These are phyloP conservation scores for Rhadinocentrus ornatus DNA, from an alignment of 2,797 vertebrate species.

Conservation along the genomic window DNA sequence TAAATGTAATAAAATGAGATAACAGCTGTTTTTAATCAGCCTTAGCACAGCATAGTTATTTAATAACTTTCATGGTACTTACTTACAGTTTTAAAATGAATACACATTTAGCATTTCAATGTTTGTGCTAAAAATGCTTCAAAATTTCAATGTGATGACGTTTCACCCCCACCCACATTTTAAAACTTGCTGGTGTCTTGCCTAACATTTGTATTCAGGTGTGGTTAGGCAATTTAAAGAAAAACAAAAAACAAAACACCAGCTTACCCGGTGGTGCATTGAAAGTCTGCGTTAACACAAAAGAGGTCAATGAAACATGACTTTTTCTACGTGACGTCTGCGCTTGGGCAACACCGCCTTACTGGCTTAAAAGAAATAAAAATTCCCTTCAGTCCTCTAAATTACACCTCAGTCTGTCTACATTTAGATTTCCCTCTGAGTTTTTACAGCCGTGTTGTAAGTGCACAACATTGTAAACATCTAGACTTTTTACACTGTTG, in stretches of 20 bases:
- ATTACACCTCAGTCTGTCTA: slow-evolving; percentile 5
- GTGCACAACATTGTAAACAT: not conserved
- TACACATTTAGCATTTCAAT: no score
- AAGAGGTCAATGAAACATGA: slow-evolving; percentile 15
- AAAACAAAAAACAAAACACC: not conserved
- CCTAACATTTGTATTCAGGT: not conserved
- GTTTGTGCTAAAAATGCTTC: no score
- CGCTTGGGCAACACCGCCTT: not conserved
- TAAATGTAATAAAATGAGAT: no score
- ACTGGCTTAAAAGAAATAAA: not conserved
- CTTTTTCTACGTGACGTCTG: not conserved
- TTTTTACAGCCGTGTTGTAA: not conserved
- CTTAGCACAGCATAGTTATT: no score
- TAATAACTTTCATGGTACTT: no score
- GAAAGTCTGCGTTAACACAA: not conserved
- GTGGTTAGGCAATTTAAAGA: not conserved
- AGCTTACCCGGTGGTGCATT: not conserved
- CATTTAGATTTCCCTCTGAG: not conserved
- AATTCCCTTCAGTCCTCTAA: slow-evolving; percentile 2
- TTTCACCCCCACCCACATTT: not conserved
- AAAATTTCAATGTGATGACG: no score
- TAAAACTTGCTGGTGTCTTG: not conserved
- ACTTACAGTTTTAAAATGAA: no score
- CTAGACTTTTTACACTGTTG: slow-evolving; percentile 6
- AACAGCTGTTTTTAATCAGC: no score